Conservation (phyloP, 2,888 invertebrate species). For the Encarsia formosa region DNA sequence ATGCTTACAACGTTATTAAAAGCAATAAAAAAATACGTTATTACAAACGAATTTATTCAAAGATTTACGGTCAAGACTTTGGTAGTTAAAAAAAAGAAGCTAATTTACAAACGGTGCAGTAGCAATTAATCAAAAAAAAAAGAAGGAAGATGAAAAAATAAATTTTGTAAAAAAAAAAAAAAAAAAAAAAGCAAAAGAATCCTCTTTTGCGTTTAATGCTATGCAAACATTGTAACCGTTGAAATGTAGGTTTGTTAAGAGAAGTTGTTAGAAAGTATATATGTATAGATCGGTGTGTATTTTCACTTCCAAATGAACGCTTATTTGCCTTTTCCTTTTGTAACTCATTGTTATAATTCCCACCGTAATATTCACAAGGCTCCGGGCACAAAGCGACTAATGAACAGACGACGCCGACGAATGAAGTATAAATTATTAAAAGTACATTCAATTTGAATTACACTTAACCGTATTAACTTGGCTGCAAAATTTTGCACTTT, state of each 20-base stretch:
- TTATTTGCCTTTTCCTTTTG: constrained; percentile 9
- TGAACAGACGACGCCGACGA: neutral
- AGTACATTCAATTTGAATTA: constrained; percentile 5
- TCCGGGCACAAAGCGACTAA: neutral
- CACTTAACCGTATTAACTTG: neutral
- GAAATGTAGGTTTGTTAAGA: constrained; percentile 6
- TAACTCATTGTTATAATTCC: constrained; percentile 8
- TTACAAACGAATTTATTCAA: no score
- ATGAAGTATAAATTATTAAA: constrained; percentile 9
- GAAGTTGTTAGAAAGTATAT: constrained; percentile 14
- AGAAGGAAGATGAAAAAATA: no score
- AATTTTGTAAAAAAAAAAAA: no score
- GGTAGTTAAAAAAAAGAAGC: no score
- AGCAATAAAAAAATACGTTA: no score
- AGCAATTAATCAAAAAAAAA: no score
- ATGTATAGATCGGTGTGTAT: neutral
- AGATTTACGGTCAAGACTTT: no score
- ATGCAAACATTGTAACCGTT: constrained; percentile 7
- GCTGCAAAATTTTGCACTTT: no score
- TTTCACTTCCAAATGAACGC: constrained; percentile 11
- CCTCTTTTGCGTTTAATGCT: constrained; percentile 23
- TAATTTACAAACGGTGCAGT: no score
- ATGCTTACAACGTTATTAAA: no score
- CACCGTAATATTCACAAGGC: constrained; percentile 3
- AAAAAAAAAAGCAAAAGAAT: no score